These are phyloP conservation scores for Pseudopodoces humilis DNA, from an alignment of 2,113 vertebrate genomes.

Conservation along the genomic window DNA sequence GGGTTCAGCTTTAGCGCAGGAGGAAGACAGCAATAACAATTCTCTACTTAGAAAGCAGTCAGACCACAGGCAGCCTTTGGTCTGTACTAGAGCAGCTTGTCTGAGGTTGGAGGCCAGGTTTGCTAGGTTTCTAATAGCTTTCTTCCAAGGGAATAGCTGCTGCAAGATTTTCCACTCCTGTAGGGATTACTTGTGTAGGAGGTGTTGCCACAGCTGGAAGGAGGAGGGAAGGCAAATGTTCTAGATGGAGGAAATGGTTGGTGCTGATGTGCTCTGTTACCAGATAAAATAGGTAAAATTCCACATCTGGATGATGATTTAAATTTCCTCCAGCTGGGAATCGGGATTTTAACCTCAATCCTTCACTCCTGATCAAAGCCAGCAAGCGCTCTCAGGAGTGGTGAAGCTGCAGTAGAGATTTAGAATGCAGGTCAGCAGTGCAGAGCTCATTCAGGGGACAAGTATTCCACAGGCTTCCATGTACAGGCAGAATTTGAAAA, in stretches of 20 bases:
- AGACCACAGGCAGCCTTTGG: background rate
- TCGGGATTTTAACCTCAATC: background rate
- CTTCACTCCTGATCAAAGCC: conserved; percentile 1
- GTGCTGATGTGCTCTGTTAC: background rate
- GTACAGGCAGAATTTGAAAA: background rate
- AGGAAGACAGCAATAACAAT: background rate
- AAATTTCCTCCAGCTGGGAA: background rate
- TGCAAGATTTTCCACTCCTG: background rate
- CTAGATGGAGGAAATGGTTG: background rate
- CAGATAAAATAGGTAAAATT: background rate
- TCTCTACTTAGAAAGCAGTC: background rate
- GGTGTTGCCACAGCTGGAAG: background rate
- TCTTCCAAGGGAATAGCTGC: background rate
- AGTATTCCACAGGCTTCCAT: background rate
- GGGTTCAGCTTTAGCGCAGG: background rate
- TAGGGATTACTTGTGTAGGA: background rate
- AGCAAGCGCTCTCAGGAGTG: background rate
- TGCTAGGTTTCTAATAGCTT: background rate
- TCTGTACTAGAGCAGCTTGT: background rate
- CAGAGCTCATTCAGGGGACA: background rate
- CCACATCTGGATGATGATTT: background rate
- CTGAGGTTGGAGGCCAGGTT: background rate
- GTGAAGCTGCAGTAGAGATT: background rate
- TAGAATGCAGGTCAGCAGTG: conserved; percentile 1
- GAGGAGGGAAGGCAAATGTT: background rate